Percentiles rank a stretch among this genome's conserved stretches.
phyloP scores from a whole-genome alignment of 2,888 invertebrate genomes.

The Coleophora flavipennella region DNA sequence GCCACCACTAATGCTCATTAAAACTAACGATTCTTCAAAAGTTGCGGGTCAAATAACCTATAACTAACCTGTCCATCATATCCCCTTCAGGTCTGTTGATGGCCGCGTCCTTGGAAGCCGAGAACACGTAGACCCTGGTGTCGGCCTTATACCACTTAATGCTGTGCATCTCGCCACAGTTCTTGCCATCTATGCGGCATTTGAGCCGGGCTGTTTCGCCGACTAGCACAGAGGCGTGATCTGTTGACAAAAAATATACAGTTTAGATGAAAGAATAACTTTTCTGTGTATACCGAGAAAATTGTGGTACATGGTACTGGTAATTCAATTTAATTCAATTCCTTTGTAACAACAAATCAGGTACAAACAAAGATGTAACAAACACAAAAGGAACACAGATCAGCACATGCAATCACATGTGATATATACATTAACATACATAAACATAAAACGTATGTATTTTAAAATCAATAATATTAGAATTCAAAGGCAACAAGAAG shows the following conservation, averaged over 20 bases:
- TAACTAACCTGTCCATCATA: constrained; percentile 78
- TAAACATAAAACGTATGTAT: too few species aligned
- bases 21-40: neutral
- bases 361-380: too few species aligned
- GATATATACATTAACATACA: too few species aligned
- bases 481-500: too few species aligned
- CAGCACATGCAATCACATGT: too few species aligned
- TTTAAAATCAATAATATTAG: too few species aligned
- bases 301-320: too few species aligned
- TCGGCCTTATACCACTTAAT: constrained; percentile 88
- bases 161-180: constrained; percentile 85
- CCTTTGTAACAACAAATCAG: too few species aligned
- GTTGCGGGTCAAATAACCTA: neutral
- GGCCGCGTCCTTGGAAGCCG: constrained; percentile 76
- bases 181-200: constrained; percentile 79
- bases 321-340: too few species aligned
- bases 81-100: constrained; percentile 80
- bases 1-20: neutral
- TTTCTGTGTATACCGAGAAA: too few species aligned
- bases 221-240: constrained; percentile 77
- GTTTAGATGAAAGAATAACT: too few species aligned
- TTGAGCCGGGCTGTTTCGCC: constrained; percentile 80
- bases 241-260: constrained; percentile 30
- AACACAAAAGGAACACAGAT: too few species aligned
- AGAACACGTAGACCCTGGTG: constrained; percentile 82